Evolutionary conservation across 37 sponge, comb jelly and placozoan species (phyloP), one percentile per base, ranked within the genome.

Genomic region (Diacarnus erythraeanus): DNA sequence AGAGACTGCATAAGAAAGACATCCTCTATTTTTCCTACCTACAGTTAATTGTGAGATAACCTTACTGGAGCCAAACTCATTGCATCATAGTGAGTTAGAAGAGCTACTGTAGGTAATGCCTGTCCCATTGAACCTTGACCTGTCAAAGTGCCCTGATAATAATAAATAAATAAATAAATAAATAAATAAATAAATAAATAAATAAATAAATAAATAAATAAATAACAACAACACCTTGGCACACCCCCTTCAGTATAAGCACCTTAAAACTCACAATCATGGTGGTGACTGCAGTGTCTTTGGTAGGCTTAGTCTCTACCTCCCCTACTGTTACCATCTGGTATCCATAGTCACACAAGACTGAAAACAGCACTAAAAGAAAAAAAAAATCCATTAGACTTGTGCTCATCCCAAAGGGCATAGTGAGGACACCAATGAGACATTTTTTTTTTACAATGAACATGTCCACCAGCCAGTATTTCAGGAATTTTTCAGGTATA

Each of bases 71-170:
- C 87, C 29, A 94, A 31, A 54, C 95, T 93, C 58, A 80, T 86
- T 25, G 96, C 70, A 81, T 97, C 98, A 39, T 94, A 97, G 74
- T 94, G 93, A 9, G 95, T 86, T 35, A 92, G 88, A 43, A 97
- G 61, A 8, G 88, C 90, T 33, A 97, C 72, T 2, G 95, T 90
- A 23, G 98, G 98, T 6, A 95, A 77, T 33, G 76, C 77, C 21
- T 82, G 78, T 29, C 85, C 84, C n/a, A 76, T 57, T 51, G 30
- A 43, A 0, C 94, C 90, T 47, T 72, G 82, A 5, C 95, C 96
- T 21, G 42, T 59, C 77, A 97, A 75, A 69, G 91, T 86, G 37
- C 92, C 95, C 95, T 94, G 27, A 38, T 9, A 29, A 57, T 6
- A 31, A 22, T 27, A 42, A 4, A 73, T 10, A 42, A 42, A 44